phyloP scores from a whole-genome alignment of 30 jellyfish, hydroid and myxozoan genomes.

The Pelagia noctiluca region DNA sequence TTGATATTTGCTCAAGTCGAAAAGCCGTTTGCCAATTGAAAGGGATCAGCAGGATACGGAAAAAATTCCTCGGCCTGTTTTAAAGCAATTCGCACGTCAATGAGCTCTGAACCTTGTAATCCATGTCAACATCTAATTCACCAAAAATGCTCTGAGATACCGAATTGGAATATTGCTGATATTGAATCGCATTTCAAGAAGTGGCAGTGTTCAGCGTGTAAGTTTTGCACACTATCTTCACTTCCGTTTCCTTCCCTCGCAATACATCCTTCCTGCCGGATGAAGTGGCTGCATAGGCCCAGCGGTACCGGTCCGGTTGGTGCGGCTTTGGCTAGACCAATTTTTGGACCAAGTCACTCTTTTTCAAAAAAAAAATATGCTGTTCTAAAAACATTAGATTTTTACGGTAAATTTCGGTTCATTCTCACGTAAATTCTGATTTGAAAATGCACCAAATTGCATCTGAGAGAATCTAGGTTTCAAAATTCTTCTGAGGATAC shows the following conservation, averaged over 20 bases:
- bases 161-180: neutral
- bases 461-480: no score
- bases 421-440: no score
- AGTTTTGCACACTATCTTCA: neutral
- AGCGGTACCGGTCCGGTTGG: no score
- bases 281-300: no score
- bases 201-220: neutral
- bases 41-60: neutral
- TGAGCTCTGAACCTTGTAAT: neutral
- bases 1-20: neutral
- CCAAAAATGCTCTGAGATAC: neutral
- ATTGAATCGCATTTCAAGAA: neutral
- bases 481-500: no score
- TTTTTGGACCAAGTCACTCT: no score
- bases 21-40: neutral
- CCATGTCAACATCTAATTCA: slow-evolving; percentile 6
- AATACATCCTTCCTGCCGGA: no score
- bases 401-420: no score
- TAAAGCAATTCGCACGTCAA: neutral
- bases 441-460: no score
- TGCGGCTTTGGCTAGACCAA: no score
- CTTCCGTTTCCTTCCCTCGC: neutral
- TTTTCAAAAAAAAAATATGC: no score
- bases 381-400: no score
- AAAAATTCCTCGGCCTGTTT: neutral